Percentiles rank a stretch among this genome's conserved stretches.
Conservation (phyloP, 2,888 invertebrate genomes). For the Platerodrilus igneus region DNA sequence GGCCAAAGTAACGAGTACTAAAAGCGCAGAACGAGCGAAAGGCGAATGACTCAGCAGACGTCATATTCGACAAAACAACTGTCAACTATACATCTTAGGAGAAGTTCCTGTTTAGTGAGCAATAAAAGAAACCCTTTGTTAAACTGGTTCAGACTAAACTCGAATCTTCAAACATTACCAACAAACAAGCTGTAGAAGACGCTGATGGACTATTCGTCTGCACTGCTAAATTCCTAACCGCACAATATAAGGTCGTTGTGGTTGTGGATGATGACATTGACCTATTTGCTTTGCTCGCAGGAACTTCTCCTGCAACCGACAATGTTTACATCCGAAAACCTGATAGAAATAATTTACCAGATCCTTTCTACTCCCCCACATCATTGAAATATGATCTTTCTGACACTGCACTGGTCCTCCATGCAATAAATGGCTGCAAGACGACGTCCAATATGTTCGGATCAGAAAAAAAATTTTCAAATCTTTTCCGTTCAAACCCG, state of each 20-base stretch:
- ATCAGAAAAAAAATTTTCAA: no score
- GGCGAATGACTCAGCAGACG: no score
- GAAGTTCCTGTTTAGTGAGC: neutral
- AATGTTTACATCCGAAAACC: no score
- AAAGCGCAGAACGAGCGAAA: constrained; percentile 2
- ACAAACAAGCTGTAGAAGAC: constrained; percentile 2
- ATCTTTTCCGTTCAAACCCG: no score
- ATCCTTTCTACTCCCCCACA: constrained; percentile 5
- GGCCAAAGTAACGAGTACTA: constrained; percentile 2
- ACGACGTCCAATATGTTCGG: neutral
- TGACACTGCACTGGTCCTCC: no score
- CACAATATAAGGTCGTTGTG: constrained; percentile 3
- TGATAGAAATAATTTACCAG: no score
- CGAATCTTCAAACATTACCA: constrained; percentile 1
- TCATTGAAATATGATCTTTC: constrained; percentile 2
- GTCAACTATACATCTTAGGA: no score
- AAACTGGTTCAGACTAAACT: neutral
- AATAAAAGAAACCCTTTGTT: constrained; percentile 2
- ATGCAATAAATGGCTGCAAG: neutral
- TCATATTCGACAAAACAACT: no score
- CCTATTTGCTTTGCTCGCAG: constrained; percentile 1
- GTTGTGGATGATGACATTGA: neutral
- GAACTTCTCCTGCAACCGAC: no score
- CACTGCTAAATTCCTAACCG: constrained; percentile 1
- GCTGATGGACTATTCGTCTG: no score